Evolutionary conservation across 1,140 invertebrate species (phyloP), one percentile per base, ranked within the genome.

Genomic region (Muscidifurax raptorellus): DNA sequence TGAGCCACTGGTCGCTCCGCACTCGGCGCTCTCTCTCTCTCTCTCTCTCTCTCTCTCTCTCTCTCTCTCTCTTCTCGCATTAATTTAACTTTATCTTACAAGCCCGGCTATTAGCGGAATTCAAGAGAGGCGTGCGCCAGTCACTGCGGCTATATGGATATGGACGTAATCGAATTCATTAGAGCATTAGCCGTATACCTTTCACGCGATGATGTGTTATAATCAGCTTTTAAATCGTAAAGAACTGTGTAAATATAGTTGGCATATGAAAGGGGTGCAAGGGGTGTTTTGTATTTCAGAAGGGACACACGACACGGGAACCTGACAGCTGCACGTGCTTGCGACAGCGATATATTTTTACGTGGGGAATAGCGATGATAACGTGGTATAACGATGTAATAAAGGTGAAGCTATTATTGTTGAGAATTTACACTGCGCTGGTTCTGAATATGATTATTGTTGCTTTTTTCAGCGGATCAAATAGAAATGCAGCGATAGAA

Each of bases 81-180:
- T 59, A 78, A 75, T 81, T 80, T 47, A 36, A 77, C 80, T 83
- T 86, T 79, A 80, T 80, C 78, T 80, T 69, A 44, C 30, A 36
- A 67, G 32, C 25, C 52, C 13, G 59, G 32, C 64, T 80, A 80
- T 80, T 80, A 80, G 64, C 30, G 78, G 30, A 80, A 44, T 80
- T 80, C 36, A 67, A 67, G 64, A 64, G 74, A 22, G 25, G 66
- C 27, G 66, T 13, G 25, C 10, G 25, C 52, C 52, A 5, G 1
- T 59, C 52, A n/a, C 13, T 9, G 36, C 52, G 18, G 6, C 67
- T 28, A 12, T 69, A 9, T 15, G 30, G 18, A n/a, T 36, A 72
- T 72, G 9, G 10, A 47, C 22, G 7, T 22, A 78, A 32, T 78
- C 9, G n/a, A 59, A 78, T 78, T n/a, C 47, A 64, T 78, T 64